Base-by-base conservation (phyloP, 2,113 vertebrate genomes). In the Chamaetylas fuelleborni region DNA sequence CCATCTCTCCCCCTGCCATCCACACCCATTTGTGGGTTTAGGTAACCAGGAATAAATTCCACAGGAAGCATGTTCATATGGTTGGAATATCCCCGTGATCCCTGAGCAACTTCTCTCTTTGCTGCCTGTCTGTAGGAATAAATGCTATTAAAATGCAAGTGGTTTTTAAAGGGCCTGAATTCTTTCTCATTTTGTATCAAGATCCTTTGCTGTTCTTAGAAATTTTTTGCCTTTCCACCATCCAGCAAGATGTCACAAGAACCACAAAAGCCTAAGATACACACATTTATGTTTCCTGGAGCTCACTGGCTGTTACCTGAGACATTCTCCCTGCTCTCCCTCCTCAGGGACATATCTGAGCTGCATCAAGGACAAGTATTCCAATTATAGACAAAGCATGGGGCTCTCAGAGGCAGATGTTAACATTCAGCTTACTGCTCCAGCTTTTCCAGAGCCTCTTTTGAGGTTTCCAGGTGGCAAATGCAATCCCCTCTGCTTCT, bases 361-460 rank as follows among this genome's bases (percentile, higher is more conserved):
- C 81, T 84, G 48, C 73, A 69, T 87, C 87, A 92, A 85, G 77
- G 84, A 65, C 81, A 85, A 85, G 85, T 92, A 85, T 61, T 87
- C 78, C 84, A 91, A 85, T 76, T 85, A 77, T 4, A 92, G 84
- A 65, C 33, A 76, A 95, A 95, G 62, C 5, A 23, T n/a, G 33
- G 74, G 85, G 50, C 34, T 85, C 81, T 91, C 47, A 47, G 58
- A 54, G 45, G 57, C 70, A 86, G 73, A 70, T 87, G 81, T 33
- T 91, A 76, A 54, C 34, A 70, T 82, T 65, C 65, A 74, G 23
- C 60, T 69, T 79, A 33, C 29, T 26, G 36, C 19, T 42, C 22
- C 2, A 4, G 33, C 29, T 74, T 84, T 79, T 61, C 33, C 62
- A 85, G 47, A 38, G 25, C 54, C 50, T 87, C 62, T 85, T 95